phyloP scores from a whole-genome alignment of 2,113 vertebrate genomes.

The Thymallus thymallus region DNA sequence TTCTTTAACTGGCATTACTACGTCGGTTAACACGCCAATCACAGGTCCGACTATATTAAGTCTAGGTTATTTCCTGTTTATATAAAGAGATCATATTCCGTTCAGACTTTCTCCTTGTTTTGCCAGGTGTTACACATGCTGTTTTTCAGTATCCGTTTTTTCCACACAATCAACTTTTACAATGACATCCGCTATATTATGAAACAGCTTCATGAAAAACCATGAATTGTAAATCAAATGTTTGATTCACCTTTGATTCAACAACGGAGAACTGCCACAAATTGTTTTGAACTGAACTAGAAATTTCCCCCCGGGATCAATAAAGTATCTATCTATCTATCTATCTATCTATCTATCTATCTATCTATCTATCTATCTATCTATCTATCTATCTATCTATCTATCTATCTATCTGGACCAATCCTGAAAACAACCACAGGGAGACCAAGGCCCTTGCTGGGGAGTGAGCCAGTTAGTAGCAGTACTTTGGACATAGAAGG shows the following conservation, averaged over 20 bases:
- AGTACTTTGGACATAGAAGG: conserved; percentile 16
- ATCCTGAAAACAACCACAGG: conserved; percentile 7
- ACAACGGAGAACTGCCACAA: conserved; percentile 8
- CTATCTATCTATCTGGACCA: too few species aligned
- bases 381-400: too few species aligned
- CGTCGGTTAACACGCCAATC: conserved; percentile 23
- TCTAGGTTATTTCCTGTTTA: conserved; percentile 22
- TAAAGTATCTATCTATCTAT: too few species aligned
- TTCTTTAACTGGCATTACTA: conserved; percentile 19
- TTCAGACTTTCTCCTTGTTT: conserved; percentile 1
- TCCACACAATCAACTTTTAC: conserved; percentile 8
- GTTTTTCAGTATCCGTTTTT: not conserved
- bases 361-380: too few species aligned
- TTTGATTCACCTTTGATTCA: not conserved
- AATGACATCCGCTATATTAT: conserved; percentile 17
- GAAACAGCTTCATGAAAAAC: conserved; percentile 25
- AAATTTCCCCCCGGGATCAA: too few species aligned
- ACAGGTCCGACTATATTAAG: not conserved
- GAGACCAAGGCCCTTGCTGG: conserved; percentile 12
- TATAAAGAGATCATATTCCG: conserved; percentile 13
- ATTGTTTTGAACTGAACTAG: too few species aligned
- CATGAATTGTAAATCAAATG: conserved; percentile 1
- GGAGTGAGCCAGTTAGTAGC: conserved; percentile 22
- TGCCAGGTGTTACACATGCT: conserved; percentile 17
- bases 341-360: too few species aligned